A percentile compares a stretch with the other conserved stretches of the same genome.
Evolutionary conservation across 2,113 vertebrate genomes (phyloP).

Genomic region (Mixornis gularis): DNA sequence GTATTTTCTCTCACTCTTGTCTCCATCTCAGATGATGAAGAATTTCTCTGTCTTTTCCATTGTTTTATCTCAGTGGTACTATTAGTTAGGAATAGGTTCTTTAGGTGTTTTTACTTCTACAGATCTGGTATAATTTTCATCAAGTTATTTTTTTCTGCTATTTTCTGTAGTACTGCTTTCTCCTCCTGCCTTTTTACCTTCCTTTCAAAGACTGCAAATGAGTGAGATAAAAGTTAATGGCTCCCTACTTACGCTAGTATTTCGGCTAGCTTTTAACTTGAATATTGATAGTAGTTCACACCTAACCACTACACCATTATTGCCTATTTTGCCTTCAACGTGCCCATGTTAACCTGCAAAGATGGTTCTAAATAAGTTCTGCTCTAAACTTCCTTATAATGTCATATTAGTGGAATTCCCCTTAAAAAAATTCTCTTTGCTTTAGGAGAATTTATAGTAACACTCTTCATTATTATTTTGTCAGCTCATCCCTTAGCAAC

Average conservation of each 20-base stretch:
- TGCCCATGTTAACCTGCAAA: accelerated
- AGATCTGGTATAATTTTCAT: not conserved
- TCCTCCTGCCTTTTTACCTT: not conserved
- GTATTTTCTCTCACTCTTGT: not conserved
- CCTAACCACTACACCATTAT: not conserved
- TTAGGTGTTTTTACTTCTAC: not conserved
- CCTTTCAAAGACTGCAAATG: not conserved
- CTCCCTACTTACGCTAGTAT: not conserved
- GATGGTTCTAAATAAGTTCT: not conserved
- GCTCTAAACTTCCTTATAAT: not conserved
- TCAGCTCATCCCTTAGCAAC: not conserved
- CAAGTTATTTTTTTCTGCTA: not conserved
- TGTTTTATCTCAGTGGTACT: not conserved
- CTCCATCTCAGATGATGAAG: not conserved
- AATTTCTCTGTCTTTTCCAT: not conserved
- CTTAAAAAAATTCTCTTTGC: not conserved
- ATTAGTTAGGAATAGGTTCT: not conserved
- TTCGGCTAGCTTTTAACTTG: not conserved
- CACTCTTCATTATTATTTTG: not conserved
- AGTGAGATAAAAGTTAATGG: not conserved
- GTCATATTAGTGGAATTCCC: not conserved
- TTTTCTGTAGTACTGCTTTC: not conserved
- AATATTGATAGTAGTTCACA: not conserved
- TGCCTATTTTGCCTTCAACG: not conserved
- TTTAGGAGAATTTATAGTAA: not conserved